Base-by-base conservation (phyloP, 2,888 invertebrate species). In the Parthenolecanium corni region DNA sequence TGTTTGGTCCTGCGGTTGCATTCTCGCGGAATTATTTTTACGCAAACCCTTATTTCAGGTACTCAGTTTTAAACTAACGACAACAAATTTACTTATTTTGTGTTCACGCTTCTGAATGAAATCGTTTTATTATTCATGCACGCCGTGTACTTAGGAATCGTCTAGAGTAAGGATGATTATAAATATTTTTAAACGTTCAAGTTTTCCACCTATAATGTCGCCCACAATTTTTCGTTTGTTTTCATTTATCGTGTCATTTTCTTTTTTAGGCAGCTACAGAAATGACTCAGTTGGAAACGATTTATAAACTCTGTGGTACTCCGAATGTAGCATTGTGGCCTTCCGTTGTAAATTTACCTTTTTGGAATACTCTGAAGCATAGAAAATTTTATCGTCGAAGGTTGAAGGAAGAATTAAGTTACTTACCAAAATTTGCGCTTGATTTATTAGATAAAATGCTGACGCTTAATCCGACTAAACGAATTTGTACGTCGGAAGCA, bases 1-100 rank as follows among this genome's bases (percentile, higher is more conserved):
- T 76, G 92, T 98, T 6, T 98, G 98, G 98, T 96, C 95, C 72
- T 95, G 95, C 76, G 98, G 98, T 70, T 99, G 98, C 74, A 99
- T 98, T 70, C 80, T 98, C 53, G 98, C 96, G 11, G 98, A 99
- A 77, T 79, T 99, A 65, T 99, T 98, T 76, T 81, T 85, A 52
- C 94, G 94, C 72, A 89, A 90, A 70, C 96, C 98, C 1, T 80
- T 98, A 51, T 98, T 98, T 75, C 93, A 90, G 80, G 93, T 89
- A 70, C 74, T 40, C 20, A 49, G 44, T 23, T 31, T 61, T 36
- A 38, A n/a, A 65, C 65, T 58, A 11, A n/a, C n/a, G n/a, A n/a
- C n/a, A n/a, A n/a, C n/a, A n/a, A n/a, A n/a, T n/a, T 42, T 31
- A 16, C 53, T 31, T 31, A 31, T 9, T 6, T 31, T 31, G 9